These are phyloP conservation scores for Hesperophylax magnus DNA, from an alignment of 1,140 invertebrate species.

Conservation along the genomic window DNA sequence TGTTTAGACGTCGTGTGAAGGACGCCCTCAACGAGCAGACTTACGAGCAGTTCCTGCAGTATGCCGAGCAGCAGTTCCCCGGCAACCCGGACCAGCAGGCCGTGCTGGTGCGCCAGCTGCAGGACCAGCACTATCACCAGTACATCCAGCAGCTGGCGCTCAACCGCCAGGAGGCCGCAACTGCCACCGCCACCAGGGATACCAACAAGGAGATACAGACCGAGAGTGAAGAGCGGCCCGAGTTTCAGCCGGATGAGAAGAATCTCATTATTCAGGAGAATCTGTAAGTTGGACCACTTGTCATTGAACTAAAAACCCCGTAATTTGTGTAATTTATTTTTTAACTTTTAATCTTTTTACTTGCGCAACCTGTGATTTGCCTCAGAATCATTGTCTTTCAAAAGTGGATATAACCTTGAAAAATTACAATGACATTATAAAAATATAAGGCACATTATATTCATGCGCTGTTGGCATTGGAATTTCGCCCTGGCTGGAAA, in stretches of 20 bases:
- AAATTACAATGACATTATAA: no score
- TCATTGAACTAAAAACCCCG: no score
- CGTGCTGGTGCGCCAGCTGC: slow-evolving; percentile 90
- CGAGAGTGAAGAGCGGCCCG: slow-evolving; percentile 14
- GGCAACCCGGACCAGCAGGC: slow-evolving; percentile 93
- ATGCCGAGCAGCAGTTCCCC: slow-evolving; percentile 97
- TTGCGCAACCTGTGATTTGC: no score
- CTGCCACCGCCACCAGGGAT: slow-evolving; percentile 53
- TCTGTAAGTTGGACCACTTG: slow-evolving; percentile 7
- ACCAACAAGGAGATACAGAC: slow-evolving; percentile 29
- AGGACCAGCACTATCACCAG: slow-evolving; percentile 98
- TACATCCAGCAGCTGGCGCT: slow-evolving; percentile 90
- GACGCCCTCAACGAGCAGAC: slow-evolving; percentile 98
- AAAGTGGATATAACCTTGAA: no score
- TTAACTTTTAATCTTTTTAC: no score
- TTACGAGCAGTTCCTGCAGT: slow-evolving; percentile 90
- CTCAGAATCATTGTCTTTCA: no score
- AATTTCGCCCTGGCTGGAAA: no score
- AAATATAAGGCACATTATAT: no score
- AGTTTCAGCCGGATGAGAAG: slow-evolving; percentile 9
- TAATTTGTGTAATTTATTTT: no score
- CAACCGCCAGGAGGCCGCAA: slow-evolving; percentile 67
- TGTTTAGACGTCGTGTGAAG: slow-evolving; percentile 86
- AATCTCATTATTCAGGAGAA: slow-evolving; percentile 18
- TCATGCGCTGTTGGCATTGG: no score